Conservation (phyloP, 2,113 vertebrate genomes). For the Seriola rivoliana region DNA sequence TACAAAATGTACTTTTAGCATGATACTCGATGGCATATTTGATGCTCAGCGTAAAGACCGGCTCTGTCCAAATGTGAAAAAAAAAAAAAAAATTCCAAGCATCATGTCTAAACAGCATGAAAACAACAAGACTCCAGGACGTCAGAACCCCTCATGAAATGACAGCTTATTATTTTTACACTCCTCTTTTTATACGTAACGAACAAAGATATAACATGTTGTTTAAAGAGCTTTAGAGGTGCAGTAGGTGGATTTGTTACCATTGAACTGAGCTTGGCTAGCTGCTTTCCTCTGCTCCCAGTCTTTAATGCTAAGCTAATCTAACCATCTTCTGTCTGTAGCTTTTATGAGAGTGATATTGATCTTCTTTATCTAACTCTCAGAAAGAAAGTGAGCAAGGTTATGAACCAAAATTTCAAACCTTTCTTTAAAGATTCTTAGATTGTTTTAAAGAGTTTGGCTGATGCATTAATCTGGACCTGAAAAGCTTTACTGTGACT, state of each 20-base stretch:
- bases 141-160: background rate
- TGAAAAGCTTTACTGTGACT: background rate
- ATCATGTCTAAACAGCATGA: no score
- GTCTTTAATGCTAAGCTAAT: background rate
- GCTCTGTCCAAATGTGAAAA: background rate
- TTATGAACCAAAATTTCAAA: constrained; percentile 5
- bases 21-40: background rate
- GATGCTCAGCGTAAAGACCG: background rate
- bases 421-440: background rate
- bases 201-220: background rate
- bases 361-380: no score
- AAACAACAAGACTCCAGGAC: background rate
- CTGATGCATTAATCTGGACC: background rate
- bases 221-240: background rate
- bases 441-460: background rate
- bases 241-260: no score
- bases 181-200: background rate
- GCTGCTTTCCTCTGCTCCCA: background rate
- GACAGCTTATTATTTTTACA: background rate
- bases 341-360: background rate
- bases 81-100: background rate
- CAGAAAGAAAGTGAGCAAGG: background rate
- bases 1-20: constrained; percentile 16
- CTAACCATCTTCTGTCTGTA: background rate
- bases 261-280: background rate